A percentile compares a stretch with the other conserved stretches of the same genome.
phyloP scores from a whole-genome alignment of 2,113 vertebrate genomes.

The Alaudala cheleensis region DNA sequence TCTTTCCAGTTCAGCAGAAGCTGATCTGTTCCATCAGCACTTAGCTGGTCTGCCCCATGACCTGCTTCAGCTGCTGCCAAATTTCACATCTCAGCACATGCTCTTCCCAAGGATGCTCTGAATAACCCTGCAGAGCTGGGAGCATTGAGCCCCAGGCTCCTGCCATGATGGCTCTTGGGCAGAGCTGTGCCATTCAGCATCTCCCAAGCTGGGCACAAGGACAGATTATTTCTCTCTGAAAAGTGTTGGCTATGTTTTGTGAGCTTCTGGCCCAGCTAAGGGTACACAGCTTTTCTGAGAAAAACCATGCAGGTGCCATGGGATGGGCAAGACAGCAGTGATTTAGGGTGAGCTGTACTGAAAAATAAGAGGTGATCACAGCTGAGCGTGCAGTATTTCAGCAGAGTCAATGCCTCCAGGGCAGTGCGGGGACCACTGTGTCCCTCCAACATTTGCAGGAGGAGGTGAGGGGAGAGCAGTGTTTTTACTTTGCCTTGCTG shows the following conservation, averaged over 20 bases:
- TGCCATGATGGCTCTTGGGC: background rate
- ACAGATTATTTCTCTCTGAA: background rate
- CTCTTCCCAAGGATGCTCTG: background rate
- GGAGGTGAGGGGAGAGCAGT: background rate
- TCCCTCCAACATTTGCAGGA: background rate
- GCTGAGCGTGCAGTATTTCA: background rate
- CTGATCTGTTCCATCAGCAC: background rate
- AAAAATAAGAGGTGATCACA: background rate
- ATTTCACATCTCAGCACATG: background rate
- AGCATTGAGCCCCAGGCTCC: background rate
- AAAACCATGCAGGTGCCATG: accelerated
- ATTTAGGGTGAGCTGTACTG: background rate
- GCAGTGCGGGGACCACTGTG: accelerated
- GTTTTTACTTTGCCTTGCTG: background rate
- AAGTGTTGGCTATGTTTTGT: background rate
- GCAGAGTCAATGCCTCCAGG: background rate
- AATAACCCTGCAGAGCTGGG: background rate
- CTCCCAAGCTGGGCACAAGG: background rate
- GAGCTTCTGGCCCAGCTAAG: background rate
- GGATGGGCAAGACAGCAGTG: background rate
- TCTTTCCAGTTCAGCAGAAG: background rate
- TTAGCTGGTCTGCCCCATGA: background rate
- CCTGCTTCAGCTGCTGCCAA: background rate
- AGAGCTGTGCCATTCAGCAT: background rate
- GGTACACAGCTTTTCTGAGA: background rate